Base-by-base conservation (phyloP, 1,140 invertebrate species). In the Hyposmocoma kahamanoa region DNA sequence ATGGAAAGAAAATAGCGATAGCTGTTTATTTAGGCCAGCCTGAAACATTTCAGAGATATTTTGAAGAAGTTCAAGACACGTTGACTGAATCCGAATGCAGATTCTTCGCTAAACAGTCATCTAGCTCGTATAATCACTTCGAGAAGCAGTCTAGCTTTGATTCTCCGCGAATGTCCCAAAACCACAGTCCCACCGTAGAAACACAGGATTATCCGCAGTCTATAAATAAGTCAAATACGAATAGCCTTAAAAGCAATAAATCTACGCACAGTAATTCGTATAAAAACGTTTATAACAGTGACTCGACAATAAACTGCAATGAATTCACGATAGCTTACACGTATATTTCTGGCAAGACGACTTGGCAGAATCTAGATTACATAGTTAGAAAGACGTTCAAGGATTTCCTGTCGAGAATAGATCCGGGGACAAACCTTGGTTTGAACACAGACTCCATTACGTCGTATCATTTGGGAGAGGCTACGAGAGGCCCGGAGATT, bases 331-430 rank as follows among this genome's bases (percentile, higher is more conserved):
- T 99, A 70, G 97, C 97, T 3, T 94, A 90, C 56, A 92, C 97
- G 2, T 94, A 92, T 65, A 94, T 98, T 38, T 95, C 94, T 60
- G 93, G 94, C 22, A 97, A 97, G 80, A 97, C 96, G 0, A 96
- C 94, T 22, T 99, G 98, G 98, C 95, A 96, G 70, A 93, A 96
- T 61, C 87, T 99, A 53, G 97, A 99, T 76, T 94, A 94, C 58
- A 92, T 95, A 50, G 93, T 99, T 39, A 89, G 95, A 66, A 92
- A 95, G 74, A 92, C 95, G 50, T 98, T 99, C 70, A 98, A 98
- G 85, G 96, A 99, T 67, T 98, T 98, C 78, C 89, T 99, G 20
- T 91, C 94, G 5, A 91, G 95, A 62, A 92, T 99, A 53, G 98
- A 99, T 86, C 95, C 96, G 0, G 92, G 94, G 2, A 94, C 94